Evolutionary conservation across 2,888 invertebrate genomes (phyloP), one percentile per base, ranked within the genome.

Genomic region (Agriotes lineatus): DNA sequence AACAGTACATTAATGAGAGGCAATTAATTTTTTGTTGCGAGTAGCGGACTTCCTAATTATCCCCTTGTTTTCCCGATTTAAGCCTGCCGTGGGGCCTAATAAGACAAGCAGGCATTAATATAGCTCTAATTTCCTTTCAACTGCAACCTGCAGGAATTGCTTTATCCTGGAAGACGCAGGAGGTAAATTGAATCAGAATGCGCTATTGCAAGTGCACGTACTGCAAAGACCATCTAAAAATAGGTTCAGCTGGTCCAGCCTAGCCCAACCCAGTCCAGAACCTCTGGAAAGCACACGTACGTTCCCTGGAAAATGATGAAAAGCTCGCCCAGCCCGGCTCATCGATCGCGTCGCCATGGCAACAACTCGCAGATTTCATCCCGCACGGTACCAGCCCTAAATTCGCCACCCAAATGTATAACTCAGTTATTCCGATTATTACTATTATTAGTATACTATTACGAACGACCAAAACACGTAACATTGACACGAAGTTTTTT

Each of bases 331-430:
- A 45, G 71, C 71, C 68, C 68, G 68, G 71, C 65, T 44, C 65
- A 74, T 74, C 74, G 74, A 74, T 74, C 72, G 66, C 42, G 72
- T 76, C 72, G 69, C 75, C 72, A 74, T 72, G 70, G 76, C 72
- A 74, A 77, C 77, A 52, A 58, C 70, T 63, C 61, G 70, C 71
- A 74, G 75, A 76, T 76, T 75, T 76, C 75, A 74, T 76, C 75
- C 71, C 73, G 73, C 73, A 65, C 64, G 35, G 65, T 61, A 65
- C 66, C 65, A 65, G 61, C 67, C 69, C 70, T 72, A 71, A 73
- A 72, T 71, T 72, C 69, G 69, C 50, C 64, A 45, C 35, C 54
- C 69, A 64, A 69, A 69, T 60, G 54, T 52, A 33, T 60, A 69
- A 65, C 50, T 45, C 45, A 65, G 42, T 65, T 64, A 69, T 50